Base-by-base conservation (phyloP, 2,797 vertebrate species). In the Erpetoichthys calabaricus region DNA sequence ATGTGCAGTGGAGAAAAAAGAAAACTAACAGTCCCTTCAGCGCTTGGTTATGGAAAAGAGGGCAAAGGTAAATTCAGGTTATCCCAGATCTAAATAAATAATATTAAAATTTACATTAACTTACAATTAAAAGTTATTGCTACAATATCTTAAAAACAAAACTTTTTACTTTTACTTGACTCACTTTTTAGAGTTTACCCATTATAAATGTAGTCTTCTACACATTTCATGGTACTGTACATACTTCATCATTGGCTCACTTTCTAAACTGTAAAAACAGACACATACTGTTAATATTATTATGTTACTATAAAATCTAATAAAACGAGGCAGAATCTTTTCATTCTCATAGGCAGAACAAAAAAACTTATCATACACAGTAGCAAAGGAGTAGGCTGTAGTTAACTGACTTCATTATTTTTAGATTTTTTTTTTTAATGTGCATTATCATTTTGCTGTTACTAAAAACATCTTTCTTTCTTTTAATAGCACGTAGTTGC, bases 1-100 rank as follows among this genome's bases (percentile, higher is more conserved):
- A 97, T 98, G 94, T 99, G 95, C 72, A 65, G 78, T 6, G 92
- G 94, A 65, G 94, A 97, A 65, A 90, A 87, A 66, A 78, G 94
- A 64, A 95, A 92, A 65, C 74, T 99, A 50, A 88, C 74, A 10
- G 56, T 97, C 60, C 93, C 93, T 63, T 76, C 94, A 55, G 71
- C 84, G 47, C 80, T 97, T 67, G 95, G 74, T 43, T 98, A 97
- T 60, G 94, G 95, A 65, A 98, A 93, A 78, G 92, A 96, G 72
- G 92, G 93, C 62, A 91, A 95, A 94, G 94, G 95, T 98, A 86
- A 74, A 58, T 25, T 49, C 5, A 49, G 7, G 47, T 49, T 49
- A 4, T 49, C 8, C 41, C 25, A 25, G 25, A 25, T 25, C 25
- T 25, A 25, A 25, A 25, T 25, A 25, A 25, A 25, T 25, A 25